Base-by-base conservation (phyloP, 2,888 invertebrate species). In the Dryobotodes eremita region DNA sequence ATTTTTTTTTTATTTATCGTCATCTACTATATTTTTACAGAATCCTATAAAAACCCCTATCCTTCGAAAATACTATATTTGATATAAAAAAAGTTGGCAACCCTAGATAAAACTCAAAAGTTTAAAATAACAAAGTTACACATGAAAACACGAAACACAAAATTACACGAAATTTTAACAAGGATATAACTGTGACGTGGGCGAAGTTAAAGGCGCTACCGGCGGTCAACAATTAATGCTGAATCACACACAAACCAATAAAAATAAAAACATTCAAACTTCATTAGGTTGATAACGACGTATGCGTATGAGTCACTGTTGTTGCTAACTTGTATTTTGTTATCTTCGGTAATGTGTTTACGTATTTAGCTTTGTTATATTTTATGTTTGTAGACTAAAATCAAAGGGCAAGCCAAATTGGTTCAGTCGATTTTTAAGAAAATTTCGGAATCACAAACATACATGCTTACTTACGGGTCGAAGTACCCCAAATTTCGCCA, bases 201-300 rank as follows among this genome's bases (percentile, higher is more conserved):
- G 77, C 42, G 86, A 26, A 13, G 23, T 64, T 50, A 42, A 78
- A 48, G 53, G 57, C 8, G 59, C 66, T 73, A 46, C 42, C 17
- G n/a, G 7, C 75, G 36, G n/a, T 64, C 53, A 66, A 55, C 31
- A 55, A 36, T 42, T 11, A 50, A 64, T 53, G 62, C 36, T 71
- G 82, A 82, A 59, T 82, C 83, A 82, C 42, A 50, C 20, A 1
- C 55, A 36, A 26, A 42, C 36, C 46, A 61, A 71, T 65, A 83
- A 75, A 82, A 78, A 75, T 62, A 73, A 86, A 73, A 81, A 76
- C 72, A 83, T 75, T 55, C 7, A 65, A 74, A 82, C 42, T 74
- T 64, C 23, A 42, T 68, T 26, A 53, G 5, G 17, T 66, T 42
- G 78, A 55, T 72, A 84, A 57, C 53, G 20, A 82, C 13, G 50